Evolutionary conservation across 64 coral and sea anemone species (phyloP), one percentile per base, ranked within the genome.

Genomic region (Dendrophyllia cribrosa): DNA sequence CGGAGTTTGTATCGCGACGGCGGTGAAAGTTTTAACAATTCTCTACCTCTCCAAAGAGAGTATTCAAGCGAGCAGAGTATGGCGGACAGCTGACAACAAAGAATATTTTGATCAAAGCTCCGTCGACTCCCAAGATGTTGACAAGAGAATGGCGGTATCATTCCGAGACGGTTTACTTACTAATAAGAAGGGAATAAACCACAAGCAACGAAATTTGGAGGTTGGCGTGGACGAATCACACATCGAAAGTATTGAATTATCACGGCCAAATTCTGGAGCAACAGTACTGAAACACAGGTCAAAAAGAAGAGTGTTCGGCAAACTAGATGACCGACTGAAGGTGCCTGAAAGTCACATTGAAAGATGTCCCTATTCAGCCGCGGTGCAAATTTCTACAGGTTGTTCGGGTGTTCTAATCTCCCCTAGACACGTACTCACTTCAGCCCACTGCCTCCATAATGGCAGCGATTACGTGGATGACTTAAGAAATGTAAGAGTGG

Each of bases 401-500:
- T 99, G 97, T 47, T 96, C 91, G 4, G 97, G 97, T 0, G 80
- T 92, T 1, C 81, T 96, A 0, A 91, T 99, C 6, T 96, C 97
- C 5, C 94, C 97, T 0, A 68, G 82, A 51, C 97, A 99, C 44
- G 97, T 93, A 3, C 68, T 99, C 16, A 99, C 97, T 1, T 88
- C 97, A 13, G 97, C 97, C 20, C 97, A 99, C 43, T 99, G 97
- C 21, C 72, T 99, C 15, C 97, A 99, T 56, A 93, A 81, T 22
- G 94, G 91, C 15, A 93, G 89, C 45, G 70, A 96, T 70, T 99
- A 99, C 44, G 89, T 95, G 6, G 74, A 87, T 3, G 97, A 91
- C 4, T 99, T 87, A 61, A 80, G 72, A n/a, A 60, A 45, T 0
- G 74, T 99, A 16, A 76, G 70, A 66, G 94, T 99, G 9, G 97